These are phyloP conservation scores for Synergus gifuensis DNA, from an alignment of 2,888 invertebrate species.

Conservation along the genomic window DNA sequence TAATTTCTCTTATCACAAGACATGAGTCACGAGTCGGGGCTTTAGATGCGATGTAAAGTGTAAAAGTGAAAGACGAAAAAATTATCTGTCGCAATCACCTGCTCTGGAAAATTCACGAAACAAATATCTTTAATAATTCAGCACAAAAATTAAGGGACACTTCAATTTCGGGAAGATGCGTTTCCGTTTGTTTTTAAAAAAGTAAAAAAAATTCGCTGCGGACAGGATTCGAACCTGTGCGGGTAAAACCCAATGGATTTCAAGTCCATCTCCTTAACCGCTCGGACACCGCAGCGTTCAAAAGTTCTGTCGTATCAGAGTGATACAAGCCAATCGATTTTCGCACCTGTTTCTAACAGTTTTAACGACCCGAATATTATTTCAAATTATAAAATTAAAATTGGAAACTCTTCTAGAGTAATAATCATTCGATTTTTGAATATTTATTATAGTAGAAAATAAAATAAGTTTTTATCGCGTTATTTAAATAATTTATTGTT, in stretches of 20 bases:
- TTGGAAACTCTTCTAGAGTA: neutral
- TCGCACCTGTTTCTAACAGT: too few relatives aligned
- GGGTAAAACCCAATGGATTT: conserved; percentile 77
- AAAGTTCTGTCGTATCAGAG: too few relatives aligned
- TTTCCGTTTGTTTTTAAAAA: neutral
- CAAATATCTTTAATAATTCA: too few relatives aligned
- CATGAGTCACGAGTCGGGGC: neutral
- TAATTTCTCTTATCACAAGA: neutral
- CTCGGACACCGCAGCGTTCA: conserved; percentile 76
- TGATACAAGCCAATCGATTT: too few relatives aligned
- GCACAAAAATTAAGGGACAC: too few relatives aligned
- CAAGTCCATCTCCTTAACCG: conserved; percentile 78
- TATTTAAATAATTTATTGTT: neutral
- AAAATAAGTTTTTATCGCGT: neutral
- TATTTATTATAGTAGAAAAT: too few relatives aligned
- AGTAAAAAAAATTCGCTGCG: conserved; percentile 73
- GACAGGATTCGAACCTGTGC: conserved; percentile 78
- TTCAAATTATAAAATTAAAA: neutral
- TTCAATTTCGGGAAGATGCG: too few relatives aligned
- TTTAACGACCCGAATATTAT: neutral
- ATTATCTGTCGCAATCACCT: neutral
- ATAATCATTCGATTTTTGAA: neutral
- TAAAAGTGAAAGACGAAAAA: neutral
- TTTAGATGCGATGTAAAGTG: neutral
- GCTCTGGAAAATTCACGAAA: too few relatives aligned